A percentile compares a stretch with the other conserved stretches of the same genome.
Evolutionary conservation across 2,888 invertebrate species (phyloP).

Genomic region (Allolobophora icterica): DNA sequence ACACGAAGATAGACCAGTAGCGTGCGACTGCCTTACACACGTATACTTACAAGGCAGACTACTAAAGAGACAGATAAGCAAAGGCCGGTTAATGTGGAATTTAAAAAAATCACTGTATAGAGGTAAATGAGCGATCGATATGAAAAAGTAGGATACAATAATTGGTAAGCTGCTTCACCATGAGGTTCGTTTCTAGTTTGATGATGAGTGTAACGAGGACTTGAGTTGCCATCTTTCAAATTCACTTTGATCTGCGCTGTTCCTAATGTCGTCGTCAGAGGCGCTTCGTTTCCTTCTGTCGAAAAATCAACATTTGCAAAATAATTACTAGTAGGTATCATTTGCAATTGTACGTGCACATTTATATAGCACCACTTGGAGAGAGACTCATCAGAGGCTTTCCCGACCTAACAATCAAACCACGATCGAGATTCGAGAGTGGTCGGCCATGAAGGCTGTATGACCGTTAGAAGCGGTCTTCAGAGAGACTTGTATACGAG

Average conservation of each 20-base stretch:
- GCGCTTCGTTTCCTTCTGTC: constrained; percentile 3
- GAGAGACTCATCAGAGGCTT: no score
- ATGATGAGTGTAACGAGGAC: background rate
- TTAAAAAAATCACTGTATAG: background rate
- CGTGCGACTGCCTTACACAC: background rate
- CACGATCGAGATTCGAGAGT: no score
- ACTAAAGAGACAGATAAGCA: background rate
- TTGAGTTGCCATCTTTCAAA: background rate
- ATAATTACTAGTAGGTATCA: background rate
- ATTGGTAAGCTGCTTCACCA: background rate
- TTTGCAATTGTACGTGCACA: background rate
- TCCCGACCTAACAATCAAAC: no score
- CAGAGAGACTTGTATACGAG: no score
- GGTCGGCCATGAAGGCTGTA: no score
- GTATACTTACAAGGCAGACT: background rate
- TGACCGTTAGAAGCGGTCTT: no score
- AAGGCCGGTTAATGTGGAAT: background rate
- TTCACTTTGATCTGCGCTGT: background rate
- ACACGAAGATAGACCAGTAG: background rate
- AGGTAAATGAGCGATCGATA: no score
- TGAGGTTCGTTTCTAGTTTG: background rate
- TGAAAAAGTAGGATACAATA: no score
- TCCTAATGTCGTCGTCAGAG: constrained; percentile 3
- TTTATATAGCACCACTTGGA: no score
- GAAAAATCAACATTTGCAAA: background rate